Conservation (phyloP, 2,888 invertebrate genomes). For the Apodemia zela region DNA sequence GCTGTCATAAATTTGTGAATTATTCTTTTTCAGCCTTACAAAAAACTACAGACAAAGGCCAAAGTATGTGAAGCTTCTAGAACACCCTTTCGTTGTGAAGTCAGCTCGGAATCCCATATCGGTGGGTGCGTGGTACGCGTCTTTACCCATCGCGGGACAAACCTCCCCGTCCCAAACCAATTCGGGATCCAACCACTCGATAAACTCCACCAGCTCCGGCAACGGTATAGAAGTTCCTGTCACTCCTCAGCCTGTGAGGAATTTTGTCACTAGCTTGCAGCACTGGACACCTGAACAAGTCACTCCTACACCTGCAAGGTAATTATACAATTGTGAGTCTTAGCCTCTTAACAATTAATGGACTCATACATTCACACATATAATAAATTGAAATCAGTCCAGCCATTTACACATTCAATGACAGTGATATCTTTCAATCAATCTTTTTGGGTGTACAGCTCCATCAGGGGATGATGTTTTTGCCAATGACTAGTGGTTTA, state of each 20-base stretch:
- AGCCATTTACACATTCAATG: no score
- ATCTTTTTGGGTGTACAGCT: no score
- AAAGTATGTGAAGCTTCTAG: slow-evolving; percentile 94
- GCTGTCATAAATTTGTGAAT: background rate
- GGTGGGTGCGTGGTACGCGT: slow-evolving; percentile 92
- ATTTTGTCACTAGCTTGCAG: slow-evolving; percentile 60
- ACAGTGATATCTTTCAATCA: no score
- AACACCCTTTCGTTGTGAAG: slow-evolving; percentile 92
- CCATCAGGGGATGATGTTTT: no score
- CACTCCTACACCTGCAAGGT: slow-evolving; percentile 67
- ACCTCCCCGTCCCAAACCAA: slow-evolving; percentile 35
- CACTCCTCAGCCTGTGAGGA: slow-evolving; percentile 58
- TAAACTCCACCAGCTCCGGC: slow-evolving; percentile 26
- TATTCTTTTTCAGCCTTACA: slow-evolving; percentile 84
- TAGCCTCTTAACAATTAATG: no score
- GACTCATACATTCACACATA: no score
- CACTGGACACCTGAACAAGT: slow-evolving; percentile 66
- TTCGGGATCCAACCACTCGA: slow-evolving; percentile 25
- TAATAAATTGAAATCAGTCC: no score
- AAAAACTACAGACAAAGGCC: slow-evolving; percentile 96
- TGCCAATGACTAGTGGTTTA: no score
- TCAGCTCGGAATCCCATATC: slow-evolving; percentile 86
- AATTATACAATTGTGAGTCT: slow-evolving; percentile 19
- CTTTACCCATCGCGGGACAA: slow-evolving; percentile 67
- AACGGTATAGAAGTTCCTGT: slow-evolving; percentile 35